phyloP scores from a whole-genome alignment of 2,113 vertebrate genomes.

The Megaceryle torquata region DNA sequence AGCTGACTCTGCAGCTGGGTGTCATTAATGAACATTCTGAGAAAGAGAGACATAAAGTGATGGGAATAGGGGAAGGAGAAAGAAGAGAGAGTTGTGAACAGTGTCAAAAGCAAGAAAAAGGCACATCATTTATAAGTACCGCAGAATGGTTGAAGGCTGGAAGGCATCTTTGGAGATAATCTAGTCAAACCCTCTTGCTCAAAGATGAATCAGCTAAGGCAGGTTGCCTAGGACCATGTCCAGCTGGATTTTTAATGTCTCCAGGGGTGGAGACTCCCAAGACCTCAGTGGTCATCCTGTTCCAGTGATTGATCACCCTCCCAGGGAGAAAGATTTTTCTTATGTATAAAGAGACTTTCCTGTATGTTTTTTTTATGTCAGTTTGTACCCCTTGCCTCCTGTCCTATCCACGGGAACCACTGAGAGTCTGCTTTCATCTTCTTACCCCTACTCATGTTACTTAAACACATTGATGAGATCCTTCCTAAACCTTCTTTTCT shows the following conservation, averaged over 20 bases:
- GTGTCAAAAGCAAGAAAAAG: neutral
- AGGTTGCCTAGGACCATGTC: neutral
- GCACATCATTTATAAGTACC: neutral
- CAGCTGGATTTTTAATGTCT: neutral
- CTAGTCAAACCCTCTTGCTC: neutral
- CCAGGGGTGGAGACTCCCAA: neutral
- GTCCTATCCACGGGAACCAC: neutral
- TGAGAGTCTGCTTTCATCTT: neutral
- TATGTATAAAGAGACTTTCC: neutral
- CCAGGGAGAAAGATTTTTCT: neutral
- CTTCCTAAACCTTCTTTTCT: neutral
- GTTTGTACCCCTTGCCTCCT: neutral
- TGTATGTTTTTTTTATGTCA: neutral
- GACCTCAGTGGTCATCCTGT: neutral
- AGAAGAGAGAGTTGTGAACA: neutral
- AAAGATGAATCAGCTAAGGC: neutral
- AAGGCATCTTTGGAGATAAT: neutral
- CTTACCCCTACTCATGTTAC: neutral
- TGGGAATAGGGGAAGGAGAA: neutral
- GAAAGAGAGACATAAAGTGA: neutral
- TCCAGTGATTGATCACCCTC: neutral
- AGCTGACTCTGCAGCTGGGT: neutral
- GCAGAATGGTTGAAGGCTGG: neutral
- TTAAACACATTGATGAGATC: neutral
- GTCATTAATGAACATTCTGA: neutral